Base-by-base conservation (phyloP, 2,888 invertebrate genomes). In the Stenodera caucasica region DNA sequence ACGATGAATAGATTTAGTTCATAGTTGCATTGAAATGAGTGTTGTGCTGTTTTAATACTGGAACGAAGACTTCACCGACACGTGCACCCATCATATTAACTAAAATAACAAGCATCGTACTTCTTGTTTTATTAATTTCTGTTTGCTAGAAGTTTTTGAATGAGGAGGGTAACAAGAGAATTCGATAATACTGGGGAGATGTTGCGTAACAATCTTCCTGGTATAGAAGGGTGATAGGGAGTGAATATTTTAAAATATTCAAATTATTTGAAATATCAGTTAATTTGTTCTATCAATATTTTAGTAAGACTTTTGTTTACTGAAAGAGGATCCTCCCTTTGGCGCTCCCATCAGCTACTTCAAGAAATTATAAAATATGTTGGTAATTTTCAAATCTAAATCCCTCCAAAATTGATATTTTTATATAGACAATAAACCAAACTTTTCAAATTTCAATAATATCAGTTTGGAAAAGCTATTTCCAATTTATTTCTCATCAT, bases 21-120 rank as follows among this genome's bases (percentile, higher is more conserved):
- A 23, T 45, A n/a, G 21, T 45, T 21, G 45, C n/a, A 45, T 45
- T 45, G 21, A 45, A 45, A 45, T 45, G 45, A 45, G 45, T 45
- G 21, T 45, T 45, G 45, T 45, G 21, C 26, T 26, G 26, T 26
- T 8, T 3, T 45, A 21, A 21, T 45, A 4, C 15, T 40, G 40
- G 18, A 45, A 45, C 21, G 12, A 23, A 45, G 12, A 45, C 21
- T 45, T 45, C 45, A 45, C 21, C 45, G 23, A 45, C 45, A 45
- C 45, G 45, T 23, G 45, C 45, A 23, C 12, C 45, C 45, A 45
- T 45, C 45, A 45, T 23, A n/a, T 12, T 45, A 6, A 37, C n/a
- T 37, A 45, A 45, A 45, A 45, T 45, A 45, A 45, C 45, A 23
- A 45, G 12, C 21, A 12, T 6, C 3, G n/a, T n/a, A 9, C 5